Percentiles rank a stretch among this genome's conserved stretches.
These are phyloP conservation scores for Sinocyclocheilus grahami DNA, from an alignment of 2,113 vertebrate species.

Conservation along the genomic window DNA sequence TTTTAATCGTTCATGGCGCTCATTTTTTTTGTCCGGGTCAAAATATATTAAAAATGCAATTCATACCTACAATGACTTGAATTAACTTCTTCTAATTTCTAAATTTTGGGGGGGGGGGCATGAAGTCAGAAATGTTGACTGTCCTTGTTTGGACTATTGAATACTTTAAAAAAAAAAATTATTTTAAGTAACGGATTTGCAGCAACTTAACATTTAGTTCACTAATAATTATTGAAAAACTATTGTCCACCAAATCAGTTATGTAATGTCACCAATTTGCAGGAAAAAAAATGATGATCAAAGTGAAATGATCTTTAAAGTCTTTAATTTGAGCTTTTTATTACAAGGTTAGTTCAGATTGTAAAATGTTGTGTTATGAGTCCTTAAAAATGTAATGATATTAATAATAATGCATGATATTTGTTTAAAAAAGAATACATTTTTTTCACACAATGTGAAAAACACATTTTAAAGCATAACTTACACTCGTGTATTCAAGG, in stretches of 20 bases:
- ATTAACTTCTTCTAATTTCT: neutral
- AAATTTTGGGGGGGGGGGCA: too few relatives aligned
- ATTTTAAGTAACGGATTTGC: too few relatives aligned
- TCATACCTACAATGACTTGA: neutral
- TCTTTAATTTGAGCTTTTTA: neutral
- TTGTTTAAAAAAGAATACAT: neutral
- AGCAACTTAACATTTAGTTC: too few relatives aligned
- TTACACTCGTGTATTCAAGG: neutral
- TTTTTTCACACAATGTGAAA: neutral
- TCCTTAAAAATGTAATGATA: neutral
- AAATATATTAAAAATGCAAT: neutral
- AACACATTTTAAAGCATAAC: neutral
- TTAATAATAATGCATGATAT: neutral
- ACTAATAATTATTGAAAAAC: too few relatives aligned
- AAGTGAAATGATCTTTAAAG: neutral
- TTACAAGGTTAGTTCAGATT: neutral
- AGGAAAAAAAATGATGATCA: neutral
- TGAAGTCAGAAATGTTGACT: neutral
- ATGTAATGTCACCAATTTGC: neutral
- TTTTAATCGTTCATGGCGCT: neutral
- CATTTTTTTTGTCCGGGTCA: neutral
- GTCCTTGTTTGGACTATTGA: too few relatives aligned
- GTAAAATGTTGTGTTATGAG: neutral
- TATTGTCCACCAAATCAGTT: neutral
- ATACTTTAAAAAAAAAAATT: too few relatives aligned